A percentile compares a stretch with the other conserved stretches of the same genome.
phyloP scores from a whole-genome alignment of 2,113 vertebrate species.

The Pelvicachromis taeniatus region DNA sequence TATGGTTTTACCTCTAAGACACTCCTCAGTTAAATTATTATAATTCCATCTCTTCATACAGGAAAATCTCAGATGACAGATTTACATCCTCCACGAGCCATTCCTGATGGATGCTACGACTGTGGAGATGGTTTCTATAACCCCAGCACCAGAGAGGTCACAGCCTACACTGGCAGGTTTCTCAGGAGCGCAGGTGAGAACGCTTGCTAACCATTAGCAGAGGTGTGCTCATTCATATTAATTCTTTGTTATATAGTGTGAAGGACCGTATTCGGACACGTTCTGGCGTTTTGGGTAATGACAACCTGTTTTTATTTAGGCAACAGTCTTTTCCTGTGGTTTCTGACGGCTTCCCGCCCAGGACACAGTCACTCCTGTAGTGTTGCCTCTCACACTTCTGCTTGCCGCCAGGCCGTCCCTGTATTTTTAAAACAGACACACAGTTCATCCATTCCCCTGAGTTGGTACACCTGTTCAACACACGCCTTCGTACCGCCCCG shows the following conservation, averaged over 20 bases:
- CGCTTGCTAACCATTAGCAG: neutral
- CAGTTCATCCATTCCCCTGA: no score
- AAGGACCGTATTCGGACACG: no score
- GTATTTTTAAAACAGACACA: no score
- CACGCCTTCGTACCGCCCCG: no score
- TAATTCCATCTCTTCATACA: slow-evolving; percentile 39
- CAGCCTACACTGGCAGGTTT: slow-evolving; percentile 76
- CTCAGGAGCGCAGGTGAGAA: slow-evolving; percentile 86
- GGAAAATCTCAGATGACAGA: slow-evolving; percentile 86
- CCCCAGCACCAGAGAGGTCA: slow-evolving; percentile 77
- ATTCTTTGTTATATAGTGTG: neutral
- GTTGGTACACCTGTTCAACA: no score
- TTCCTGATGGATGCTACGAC: slow-evolving; percentile 86
- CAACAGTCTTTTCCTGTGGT: no score
- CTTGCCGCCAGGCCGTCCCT: no score
- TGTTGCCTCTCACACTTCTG: no score
- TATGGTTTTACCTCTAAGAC: neutral
- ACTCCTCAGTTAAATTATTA: neutral
- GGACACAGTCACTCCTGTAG: no score
- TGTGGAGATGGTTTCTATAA: slow-evolving; percentile 93
- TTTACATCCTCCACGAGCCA: slow-evolving; percentile 74
- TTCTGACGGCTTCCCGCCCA: no score
- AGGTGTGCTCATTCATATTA: neutral
- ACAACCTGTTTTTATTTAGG: no score
- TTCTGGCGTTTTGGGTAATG: no score